A percentile compares a stretch with the other conserved stretches of the same genome.
Evolutionary conservation across 2,888 invertebrate species (phyloP).

Genomic region (Agriopis leucophaearia): DNA sequence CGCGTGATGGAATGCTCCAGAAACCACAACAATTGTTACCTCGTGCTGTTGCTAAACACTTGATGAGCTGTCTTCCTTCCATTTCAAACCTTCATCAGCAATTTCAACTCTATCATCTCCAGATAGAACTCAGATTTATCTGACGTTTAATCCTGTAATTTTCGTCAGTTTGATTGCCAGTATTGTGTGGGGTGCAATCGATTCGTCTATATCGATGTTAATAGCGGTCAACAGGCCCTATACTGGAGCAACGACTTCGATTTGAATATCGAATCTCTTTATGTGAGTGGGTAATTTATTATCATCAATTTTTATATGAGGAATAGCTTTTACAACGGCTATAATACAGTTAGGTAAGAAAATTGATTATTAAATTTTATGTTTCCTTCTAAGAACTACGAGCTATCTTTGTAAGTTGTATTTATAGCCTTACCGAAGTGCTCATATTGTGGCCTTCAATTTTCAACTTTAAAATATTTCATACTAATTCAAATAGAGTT

Average conservation of each 20-base stretch:
- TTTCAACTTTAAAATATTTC: not conserved
- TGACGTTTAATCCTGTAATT: constrained; percentile 27
- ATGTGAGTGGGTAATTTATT: constrained; percentile 39
- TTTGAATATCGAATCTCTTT: constrained; percentile 40
- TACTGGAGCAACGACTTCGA: constrained; percentile 41
- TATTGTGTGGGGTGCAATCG: constrained; percentile 60
- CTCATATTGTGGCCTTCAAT: not conserved
- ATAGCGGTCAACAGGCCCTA: constrained; percentile 48
- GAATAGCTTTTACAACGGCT: constrained; percentile 34
- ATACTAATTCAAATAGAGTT: constrained; percentile 1
- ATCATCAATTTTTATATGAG: constrained; percentile 38
- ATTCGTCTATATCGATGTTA: constrained; percentile 45
- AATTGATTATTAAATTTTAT: constrained; percentile 29
- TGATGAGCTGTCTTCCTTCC: constrained; percentile 30
- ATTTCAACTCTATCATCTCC: constrained; percentile 10
- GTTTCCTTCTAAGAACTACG: constrained; percentile 18
- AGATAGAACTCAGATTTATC: constrained; percentile 5
- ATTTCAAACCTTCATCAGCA: constrained; percentile 12
- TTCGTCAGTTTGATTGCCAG: constrained; percentile 60
- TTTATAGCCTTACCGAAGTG: not conserved
- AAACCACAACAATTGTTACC: constrained; percentile 36
- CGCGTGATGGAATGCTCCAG: constrained; percentile 45
- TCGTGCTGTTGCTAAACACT: constrained; percentile 40
- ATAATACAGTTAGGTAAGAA: constrained; percentile 24
- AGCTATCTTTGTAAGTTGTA: constrained; percentile 8